Conservation (phyloP, 1,140 invertebrate species). For the Drosophila arawakana region DNA sequence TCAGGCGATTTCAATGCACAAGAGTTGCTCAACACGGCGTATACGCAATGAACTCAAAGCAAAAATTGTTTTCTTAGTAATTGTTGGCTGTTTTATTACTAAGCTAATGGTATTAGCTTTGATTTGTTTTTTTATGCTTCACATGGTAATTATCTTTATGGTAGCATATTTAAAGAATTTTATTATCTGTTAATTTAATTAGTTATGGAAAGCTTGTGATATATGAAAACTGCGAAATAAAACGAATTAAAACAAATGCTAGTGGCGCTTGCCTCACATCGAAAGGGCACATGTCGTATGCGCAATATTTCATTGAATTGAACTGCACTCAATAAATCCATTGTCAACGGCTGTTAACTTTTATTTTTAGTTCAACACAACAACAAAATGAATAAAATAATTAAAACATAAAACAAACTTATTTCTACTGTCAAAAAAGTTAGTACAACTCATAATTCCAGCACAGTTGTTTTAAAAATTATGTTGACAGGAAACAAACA, state of each 20-base stretch:
- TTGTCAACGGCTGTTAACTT: neutral
- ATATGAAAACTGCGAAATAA: neutral
- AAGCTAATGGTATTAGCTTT: no score
- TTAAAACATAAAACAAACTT: neutral
- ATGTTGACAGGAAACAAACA: slow-evolving; percentile 13
- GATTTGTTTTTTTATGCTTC: no score
- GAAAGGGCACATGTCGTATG: neutral
- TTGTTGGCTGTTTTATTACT: no score
- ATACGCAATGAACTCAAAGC: no score
- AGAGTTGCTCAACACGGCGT: no score
- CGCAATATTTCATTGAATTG: neutral
- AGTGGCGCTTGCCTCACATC: neutral
- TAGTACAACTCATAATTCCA: neutral
- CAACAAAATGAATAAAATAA: neutral
- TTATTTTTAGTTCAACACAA: neutral
- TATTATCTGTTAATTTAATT: no score
- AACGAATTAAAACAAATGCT: neutral
- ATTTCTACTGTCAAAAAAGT: neutral
- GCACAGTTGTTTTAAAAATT: slow-evolving; percentile 4
- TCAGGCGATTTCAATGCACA: no score
- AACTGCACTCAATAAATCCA: slow-evolving; percentile 1
- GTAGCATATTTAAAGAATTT: no score
- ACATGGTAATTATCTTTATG: no score
- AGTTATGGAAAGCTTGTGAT: slow-evolving; percentile 9
- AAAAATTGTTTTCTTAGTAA: no score